Evolutionary conservation across 2,888 invertebrate species (phyloP), one percentile per base, ranked within the genome.

Genomic region (Mycalesis mineus): DNA sequence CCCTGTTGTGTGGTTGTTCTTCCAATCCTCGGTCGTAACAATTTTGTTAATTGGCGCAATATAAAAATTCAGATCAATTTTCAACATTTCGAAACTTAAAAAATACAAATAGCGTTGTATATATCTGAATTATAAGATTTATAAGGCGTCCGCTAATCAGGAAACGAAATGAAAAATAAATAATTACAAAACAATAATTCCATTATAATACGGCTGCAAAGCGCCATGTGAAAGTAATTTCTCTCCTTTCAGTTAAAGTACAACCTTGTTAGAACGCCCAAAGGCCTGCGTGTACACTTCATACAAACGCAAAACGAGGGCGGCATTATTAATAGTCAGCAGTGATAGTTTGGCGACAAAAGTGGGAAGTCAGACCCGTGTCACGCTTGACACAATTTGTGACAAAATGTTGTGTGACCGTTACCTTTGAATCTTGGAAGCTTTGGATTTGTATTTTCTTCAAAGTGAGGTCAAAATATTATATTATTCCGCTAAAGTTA

Each of bases 291-390:
- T 36, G 33, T 42, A 28, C 28, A 29, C 7, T 29, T 28, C 29
- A 50, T 37, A 22, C 37, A n/a, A 37, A 49, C n/a, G 29, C 4
- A 39, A n/a, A 50, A 29, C 39, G 29, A 29, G 6, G 40, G 14
- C 29, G 9, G 28, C 11, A 50, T 40, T 40, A 40, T 40, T 40
- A 51, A 41, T 42, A 42, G 42, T 52, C 28, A 17, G 13, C 50
- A 49, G 47, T 44, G 50, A 55, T 55, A 51, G 47, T 55, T 54
- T 42, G 31, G 51, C 15, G 39, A 37, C 29, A 45, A 52, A 47
- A 51, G 42, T 33, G 45, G 54, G 50, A 60, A 57, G 41, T 60
- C 54, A 49, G 50, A 57, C 60, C 60, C 60, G 41, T 42, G 54
- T 61, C 60, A 61, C 47, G 29, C 15, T 53, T 61, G 42, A 53